phyloP scores from a whole-genome alignment of 2,888 invertebrate species.

The Campoplex capitator region DNA sequence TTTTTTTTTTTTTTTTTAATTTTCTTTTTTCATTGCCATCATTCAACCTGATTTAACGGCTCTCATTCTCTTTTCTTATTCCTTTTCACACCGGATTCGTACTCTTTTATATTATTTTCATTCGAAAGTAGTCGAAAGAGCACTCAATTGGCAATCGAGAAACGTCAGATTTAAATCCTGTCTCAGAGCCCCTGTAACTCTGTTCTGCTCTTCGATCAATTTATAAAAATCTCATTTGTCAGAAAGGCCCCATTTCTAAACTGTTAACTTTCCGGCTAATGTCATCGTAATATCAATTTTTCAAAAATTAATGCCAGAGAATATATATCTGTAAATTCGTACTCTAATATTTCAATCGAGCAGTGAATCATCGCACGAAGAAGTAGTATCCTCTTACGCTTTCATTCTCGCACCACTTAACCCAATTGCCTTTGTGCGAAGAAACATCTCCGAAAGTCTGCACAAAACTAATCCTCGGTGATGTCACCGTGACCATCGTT shows the following conservation, averaged over 20 bases:
- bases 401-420: slow-evolving; percentile 1
- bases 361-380: not conserved
- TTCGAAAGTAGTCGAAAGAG: not conserved
- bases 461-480: not conserved
- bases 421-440: not conserved
- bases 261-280: not conserved
- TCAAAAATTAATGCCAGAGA: not conserved
- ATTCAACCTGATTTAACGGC: not conserved
- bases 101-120: not conserved
- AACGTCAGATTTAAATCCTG: not conserved
- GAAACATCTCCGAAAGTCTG: not conserved
- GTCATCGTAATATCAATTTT: not conserved
- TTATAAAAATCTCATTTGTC: not conserved
- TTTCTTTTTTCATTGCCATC: not conserved
- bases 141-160: slow-evolving; percentile 1
- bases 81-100: not conserved
- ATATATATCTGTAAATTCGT: not conserved
- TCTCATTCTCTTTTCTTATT: not conserved
- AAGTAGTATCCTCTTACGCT: not conserved
- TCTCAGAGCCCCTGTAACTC: not conserved
- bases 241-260: not conserved
- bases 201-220: not conserved
- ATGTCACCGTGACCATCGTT: not conserved
- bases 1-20: too few relatives aligned
- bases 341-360: not conserved